phyloP scores from a whole-genome alignment of 1,140 invertebrate genomes.

The Elysia chlorotica region DNA sequence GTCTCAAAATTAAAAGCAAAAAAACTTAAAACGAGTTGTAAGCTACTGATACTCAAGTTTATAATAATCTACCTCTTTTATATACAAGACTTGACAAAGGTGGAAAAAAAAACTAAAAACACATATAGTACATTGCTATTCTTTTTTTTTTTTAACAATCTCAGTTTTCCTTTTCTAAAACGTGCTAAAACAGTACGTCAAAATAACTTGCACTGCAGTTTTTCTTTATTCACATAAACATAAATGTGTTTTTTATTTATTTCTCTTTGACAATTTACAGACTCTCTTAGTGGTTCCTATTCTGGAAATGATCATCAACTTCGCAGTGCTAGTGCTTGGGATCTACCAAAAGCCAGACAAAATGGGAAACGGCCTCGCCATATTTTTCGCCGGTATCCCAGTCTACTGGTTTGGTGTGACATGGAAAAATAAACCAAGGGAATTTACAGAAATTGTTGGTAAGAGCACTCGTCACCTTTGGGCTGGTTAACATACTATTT shows the following conservation, averaged over 20 bases:
- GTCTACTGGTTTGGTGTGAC: conserved; percentile 63
- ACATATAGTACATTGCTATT: too few relatives aligned
- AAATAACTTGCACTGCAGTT: too few relatives aligned
- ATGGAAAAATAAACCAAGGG: conserved; percentile 69
- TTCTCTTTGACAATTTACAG: conserved; percentile 36
- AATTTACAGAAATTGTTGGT: conserved; percentile 36
- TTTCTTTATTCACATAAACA: too few relatives aligned
- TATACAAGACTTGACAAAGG: too few relatives aligned
- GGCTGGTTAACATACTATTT: too few relatives aligned
- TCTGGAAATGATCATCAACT: conserved; percentile 35
- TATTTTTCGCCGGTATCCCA: conserved; percentile 65
- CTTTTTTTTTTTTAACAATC: not conserved
- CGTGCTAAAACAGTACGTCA: too few relatives aligned
- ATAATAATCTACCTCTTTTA: too few relatives aligned
- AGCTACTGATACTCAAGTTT: too few relatives aligned
- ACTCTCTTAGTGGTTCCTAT: conserved; percentile 35
- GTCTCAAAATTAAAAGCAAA: too few relatives aligned
- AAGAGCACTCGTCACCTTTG: too few relatives aligned
- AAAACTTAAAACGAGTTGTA: too few relatives aligned
- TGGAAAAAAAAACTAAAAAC: too few relatives aligned
- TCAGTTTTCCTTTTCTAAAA: not conserved
- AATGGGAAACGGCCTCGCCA: conserved; percentile 77
- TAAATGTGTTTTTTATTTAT: not conserved
- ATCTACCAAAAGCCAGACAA: conserved; percentile 74
- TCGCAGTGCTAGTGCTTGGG: conserved; percentile 37